These are phyloP conservation scores for Caenorhabditis japonica DNA, from an alignment of 2,888 invertebrate species.

Conservation along the genomic window DNA sequence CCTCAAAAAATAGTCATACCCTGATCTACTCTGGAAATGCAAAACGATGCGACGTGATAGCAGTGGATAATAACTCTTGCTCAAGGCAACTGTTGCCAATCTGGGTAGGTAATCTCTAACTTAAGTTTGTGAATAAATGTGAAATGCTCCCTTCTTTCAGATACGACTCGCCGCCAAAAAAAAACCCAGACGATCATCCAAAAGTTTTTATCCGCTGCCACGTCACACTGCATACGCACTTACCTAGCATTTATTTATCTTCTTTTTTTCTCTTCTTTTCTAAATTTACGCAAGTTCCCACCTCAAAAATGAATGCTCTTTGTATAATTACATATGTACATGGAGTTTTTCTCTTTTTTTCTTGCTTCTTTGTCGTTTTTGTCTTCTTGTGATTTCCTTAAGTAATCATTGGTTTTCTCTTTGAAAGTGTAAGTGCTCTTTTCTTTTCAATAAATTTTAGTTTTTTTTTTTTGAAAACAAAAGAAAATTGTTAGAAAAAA, in stretches of 20 bases:
- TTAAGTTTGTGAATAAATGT: background rate
- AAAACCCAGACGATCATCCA: constrained; percentile 24
- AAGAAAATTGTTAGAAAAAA: background rate
- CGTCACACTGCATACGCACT: constrained; percentile 19
- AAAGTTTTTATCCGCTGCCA: constrained; percentile 42
- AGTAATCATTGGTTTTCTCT: constrained; percentile 36
- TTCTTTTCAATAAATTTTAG: constrained; percentile 27
- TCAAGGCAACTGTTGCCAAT: constrained; percentile 43
- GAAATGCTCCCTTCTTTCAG: background rate
- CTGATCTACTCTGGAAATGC: background rate
- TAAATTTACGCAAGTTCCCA: background rate
- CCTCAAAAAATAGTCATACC: too few relatives aligned
- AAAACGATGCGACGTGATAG: constrained; percentile 39
- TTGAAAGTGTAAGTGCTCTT: constrained; percentile 22
- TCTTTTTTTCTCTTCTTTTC: background rate
- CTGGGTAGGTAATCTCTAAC: constrained; percentile 4
- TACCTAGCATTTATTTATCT: background rate
- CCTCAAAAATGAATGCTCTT: constrained; percentile 14
- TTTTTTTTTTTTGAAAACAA: too few relatives aligned
- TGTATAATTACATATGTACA: too few relatives aligned
- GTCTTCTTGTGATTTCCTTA: constrained; percentile 42
- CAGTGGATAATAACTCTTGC: constrained; percentile 43
- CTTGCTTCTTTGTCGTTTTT: constrained; percentile 22
- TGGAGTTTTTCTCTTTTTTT: constrained; percentile 5
- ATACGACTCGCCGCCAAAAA: background rate